Conservation (phyloP, 2,797 vertebrate genomes). For the Poecilia gillii region DNA sequence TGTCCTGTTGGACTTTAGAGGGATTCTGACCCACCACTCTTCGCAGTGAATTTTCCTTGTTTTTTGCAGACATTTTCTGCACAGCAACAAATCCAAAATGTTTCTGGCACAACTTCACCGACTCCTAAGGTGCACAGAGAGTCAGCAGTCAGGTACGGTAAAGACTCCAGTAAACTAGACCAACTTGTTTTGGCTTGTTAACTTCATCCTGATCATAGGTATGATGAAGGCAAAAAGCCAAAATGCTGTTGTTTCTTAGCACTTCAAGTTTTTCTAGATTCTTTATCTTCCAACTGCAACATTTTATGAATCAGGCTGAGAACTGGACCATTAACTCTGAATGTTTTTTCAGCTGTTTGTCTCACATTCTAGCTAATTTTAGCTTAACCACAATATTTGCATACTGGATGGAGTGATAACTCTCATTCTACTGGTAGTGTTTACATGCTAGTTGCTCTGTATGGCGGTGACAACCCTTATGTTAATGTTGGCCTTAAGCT, state of each 20-base stretch:
- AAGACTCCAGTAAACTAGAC: background rate
- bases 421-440: too few relatives aligned
- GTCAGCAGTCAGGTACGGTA: background rate
- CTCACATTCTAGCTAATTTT: too few relatives aligned
- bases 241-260: background rate
- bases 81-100: background rate
- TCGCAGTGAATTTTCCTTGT: background rate
- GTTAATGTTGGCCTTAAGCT: too few relatives aligned
- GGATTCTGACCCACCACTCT: background rate
- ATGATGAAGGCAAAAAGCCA: background rate
- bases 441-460: too few relatives aligned
- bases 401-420: too few relatives aligned
- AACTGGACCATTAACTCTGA: background rate
- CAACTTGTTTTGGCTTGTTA: background rate
- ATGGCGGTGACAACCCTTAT: too few relatives aligned
- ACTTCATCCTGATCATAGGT: background rate
- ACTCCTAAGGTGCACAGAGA: background rate
- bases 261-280: background rate
- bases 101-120: background rate
- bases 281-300: background rate
- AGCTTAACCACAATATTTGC: too few relatives aligned
- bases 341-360: background rate
- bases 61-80: background rate
- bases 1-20: background rate
- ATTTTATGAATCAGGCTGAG: background rate